A percentile compares a stretch with the other conserved stretches of the same genome.
phyloP scores from a whole-genome alignment of 2,888 invertebrate species.

The Toxonevra muliebris region DNA sequence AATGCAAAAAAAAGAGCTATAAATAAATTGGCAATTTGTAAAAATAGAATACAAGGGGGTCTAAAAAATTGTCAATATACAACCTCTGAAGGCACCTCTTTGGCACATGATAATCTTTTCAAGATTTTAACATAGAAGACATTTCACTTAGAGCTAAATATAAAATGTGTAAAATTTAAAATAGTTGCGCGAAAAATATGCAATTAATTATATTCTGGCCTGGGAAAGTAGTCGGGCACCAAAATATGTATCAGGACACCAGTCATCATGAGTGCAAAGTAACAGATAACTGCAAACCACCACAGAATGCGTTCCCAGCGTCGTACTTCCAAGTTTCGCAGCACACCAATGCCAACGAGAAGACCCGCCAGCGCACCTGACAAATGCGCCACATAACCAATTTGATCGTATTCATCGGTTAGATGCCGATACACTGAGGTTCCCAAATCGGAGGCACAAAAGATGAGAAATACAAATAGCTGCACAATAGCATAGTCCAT shows the following conservation, averaged over 20 bases:
- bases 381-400: slow-evolving; percentile 94
- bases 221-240: slow-evolving; percentile 69
- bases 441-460: slow-evolving; percentile 86
- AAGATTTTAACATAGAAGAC: too few species aligned
- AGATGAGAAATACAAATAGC: slow-evolving; percentile 80
- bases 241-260: slow-evolving; percentile 80
- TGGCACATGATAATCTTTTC: too few species aligned
- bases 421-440: slow-evolving; percentile 92
- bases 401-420: slow-evolving; percentile 75
- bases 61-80: too few species aligned
- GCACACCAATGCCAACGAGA: slow-evolving; percentile 82
- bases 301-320: slow-evolving; percentile 84
- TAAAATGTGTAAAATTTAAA: too few species aligned
- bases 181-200: too few species aligned
- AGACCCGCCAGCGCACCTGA: slow-evolving; percentile 89
- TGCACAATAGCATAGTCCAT: slow-evolving; percentile 94
- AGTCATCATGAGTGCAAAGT: slow-evolving; percentile 74
- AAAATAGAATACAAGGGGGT: too few species aligned
- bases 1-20: too few species aligned
- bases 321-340: slow-evolving; percentile 82
- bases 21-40: too few species aligned
- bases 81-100: too few species aligned
- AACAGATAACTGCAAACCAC: slow-evolving; percentile 81
- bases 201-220: slow-evolving; percentile 52
- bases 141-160: too few species aligned